These are phyloP conservation scores for Trachelus troglodyta DNA, from an alignment of 2,888 invertebrate species.

Conservation along the genomic window DNA sequence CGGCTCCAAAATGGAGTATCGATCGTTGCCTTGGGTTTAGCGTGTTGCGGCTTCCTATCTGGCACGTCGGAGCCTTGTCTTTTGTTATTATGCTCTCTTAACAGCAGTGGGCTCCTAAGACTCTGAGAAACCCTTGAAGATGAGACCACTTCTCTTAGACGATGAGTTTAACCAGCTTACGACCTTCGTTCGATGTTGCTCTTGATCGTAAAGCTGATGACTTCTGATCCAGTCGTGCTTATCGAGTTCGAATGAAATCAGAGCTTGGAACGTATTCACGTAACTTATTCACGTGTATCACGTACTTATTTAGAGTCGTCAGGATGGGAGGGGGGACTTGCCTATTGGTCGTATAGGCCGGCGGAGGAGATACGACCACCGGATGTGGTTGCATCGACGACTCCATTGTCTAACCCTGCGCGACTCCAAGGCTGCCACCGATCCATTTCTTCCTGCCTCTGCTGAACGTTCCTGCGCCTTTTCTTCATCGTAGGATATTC, in stretches of 20 bases:
- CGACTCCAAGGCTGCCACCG: slow-evolving; percentile 38
- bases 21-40: slow-evolving; percentile 15
- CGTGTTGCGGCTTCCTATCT: slow-evolving; percentile 20
- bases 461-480: not conserved
- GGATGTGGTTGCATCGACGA: slow-evolving; percentile 43
- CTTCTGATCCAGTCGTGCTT: not conserved
- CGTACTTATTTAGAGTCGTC: slow-evolving; percentile 3
- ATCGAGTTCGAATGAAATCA: not conserved
- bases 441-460: slow-evolving; percentile 39
- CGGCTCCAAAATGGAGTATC: slow-evolving; percentile 21
- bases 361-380: slow-evolving; percentile 15
- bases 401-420: slow-evolving; percentile 34
- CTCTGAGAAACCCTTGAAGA: not conserved
- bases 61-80: slow-evolving; percentile 4
- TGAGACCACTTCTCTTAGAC: not conserved
- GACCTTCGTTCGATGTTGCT: not conserved
- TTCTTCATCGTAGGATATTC: not conserved
- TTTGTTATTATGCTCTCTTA: slow-evolving; percentile 3
- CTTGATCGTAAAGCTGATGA: not conserved
- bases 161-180: not conserved
- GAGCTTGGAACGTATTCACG: slow-evolving; percentile 1
- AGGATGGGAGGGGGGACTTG: not conserved
- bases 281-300: not conserved
- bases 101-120: not conserved
- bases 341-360: not conserved